Evolutionary conservation across 2,888 invertebrate genomes (phyloP).

Genomic region (Acleris literana): DNA sequence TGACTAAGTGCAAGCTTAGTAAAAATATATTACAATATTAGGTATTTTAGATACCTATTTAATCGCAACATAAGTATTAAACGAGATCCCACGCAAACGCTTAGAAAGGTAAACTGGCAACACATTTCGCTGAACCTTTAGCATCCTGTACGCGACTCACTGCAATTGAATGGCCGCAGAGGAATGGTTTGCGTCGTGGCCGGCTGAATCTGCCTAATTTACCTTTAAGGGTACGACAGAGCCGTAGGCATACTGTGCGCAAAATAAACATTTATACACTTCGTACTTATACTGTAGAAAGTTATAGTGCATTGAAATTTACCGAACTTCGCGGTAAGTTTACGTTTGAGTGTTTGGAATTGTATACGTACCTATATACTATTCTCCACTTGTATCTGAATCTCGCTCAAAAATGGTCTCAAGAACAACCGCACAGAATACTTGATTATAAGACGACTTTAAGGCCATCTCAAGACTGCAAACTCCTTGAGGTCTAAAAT

Average conservation of each 20-base stretch:
- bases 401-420: too few species aligned
- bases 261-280: slow-evolving; percentile 3
- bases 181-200: slow-evolving; percentile 43
- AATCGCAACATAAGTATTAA: slow-evolving; percentile 2
- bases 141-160: slow-evolving; percentile 44
- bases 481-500: too few species aligned
- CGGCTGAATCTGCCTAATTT: slow-evolving; percentile 53
- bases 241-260: neutral
- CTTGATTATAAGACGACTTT: too few species aligned
- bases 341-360: too few species aligned
- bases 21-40: too few species aligned
- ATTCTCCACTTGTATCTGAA: too few species aligned
- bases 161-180: slow-evolving; percentile 56
- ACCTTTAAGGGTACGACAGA: slow-evolving; percentile 41
- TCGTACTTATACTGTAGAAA: neutral
- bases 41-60: neutral
- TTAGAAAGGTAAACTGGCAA: slow-evolving; percentile 49
- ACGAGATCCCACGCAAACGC: slow-evolving; percentile 28
- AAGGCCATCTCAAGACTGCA: too few species aligned
- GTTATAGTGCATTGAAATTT: neutral
- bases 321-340: too few species aligned
- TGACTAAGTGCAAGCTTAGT: too few species aligned
- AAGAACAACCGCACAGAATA: too few species aligned
- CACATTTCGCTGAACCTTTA: slow-evolving; percentile 48
- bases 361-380: too few species aligned